Base-by-base conservation (phyloP, 2,888 invertebrate genomes). In the Petrolisthes cinctipes region DNA sequence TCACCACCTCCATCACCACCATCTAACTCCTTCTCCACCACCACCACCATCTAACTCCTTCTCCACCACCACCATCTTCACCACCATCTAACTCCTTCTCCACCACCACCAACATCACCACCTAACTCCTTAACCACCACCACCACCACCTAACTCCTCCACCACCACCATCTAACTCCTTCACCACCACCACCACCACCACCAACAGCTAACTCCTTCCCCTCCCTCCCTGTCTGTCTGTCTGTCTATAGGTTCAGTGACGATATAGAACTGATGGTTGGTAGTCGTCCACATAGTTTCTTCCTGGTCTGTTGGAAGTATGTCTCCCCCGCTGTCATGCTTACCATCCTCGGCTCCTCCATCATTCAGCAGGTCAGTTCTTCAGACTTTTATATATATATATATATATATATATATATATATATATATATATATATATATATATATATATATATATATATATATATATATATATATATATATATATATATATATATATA, bases 221-320 rank as follows among this genome's bases (percentile, higher is more conserved):
- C 7, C 9, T 5, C 20, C 37, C n/a, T 5, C 37, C 37, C 37
- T 37, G 37, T 37, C 1, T 37, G 37, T 37, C 1, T 37, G 37
- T 37, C 1, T 37, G 37, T 37, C 5, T 53, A 9, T 51, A 97
- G 97, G 93, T 98, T 98, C 92, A 96, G 97, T 4, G 97, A 98
- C 92, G 98, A 98, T 93, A 97, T 98, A 90, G 97, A 98, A 93
- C 94, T 97, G 93, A 98, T 98, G 98, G 98, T 97, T 0, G 98
- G 98, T 4, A 95, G 95, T 80, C 94, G 97, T 53, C 97, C 98
- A 0, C 96, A 96, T 0, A 94, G 96, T 61, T 98, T 97, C 93
- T 98, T 98, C 98, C 94, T 97, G 92, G 95, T 97, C 91, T 98
- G 97, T 93, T 98, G 98, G 98, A 97, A 98, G 93, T 98, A 97